A percentile compares a stretch with the other conserved stretches of the same genome.
Evolutionary conservation across 2,113 vertebrate species (phyloP).

Genomic region (Phaethon lepturus): DNA sequence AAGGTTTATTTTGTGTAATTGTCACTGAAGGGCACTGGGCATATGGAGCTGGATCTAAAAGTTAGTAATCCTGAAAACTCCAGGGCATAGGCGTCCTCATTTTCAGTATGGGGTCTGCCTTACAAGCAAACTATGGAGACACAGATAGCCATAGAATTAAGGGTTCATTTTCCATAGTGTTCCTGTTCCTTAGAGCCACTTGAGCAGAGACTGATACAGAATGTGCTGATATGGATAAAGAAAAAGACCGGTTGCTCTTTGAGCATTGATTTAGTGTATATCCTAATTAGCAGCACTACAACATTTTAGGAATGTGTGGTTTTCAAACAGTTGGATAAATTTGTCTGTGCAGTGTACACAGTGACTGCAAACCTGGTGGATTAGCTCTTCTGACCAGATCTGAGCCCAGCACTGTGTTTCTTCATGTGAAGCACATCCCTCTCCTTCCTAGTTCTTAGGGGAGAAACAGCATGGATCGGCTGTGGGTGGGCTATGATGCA

Average conservation of each 20-base stretch:
- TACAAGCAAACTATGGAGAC: background rate
- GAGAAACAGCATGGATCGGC: background rate
- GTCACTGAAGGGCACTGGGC: background rate
- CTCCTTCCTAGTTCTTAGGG: background rate
- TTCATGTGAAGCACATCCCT: background rate
- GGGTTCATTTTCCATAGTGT: background rate
- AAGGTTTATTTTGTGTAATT: background rate
- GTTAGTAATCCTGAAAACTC: background rate
- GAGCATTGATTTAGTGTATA: rapidly evolving
- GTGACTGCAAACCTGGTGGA: background rate
- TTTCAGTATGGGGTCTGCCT: background rate
- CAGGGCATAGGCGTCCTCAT: background rate
- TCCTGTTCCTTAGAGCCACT: background rate
- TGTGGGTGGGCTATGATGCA: background rate
- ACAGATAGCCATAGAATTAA: background rate
- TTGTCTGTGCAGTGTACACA: background rate
- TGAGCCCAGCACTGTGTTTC: background rate
- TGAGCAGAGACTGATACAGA: background rate
- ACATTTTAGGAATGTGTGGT: background rate
- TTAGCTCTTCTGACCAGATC: background rate
- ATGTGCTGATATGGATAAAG: background rate
- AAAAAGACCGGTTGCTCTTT: background rate
- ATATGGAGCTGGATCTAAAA: background rate
- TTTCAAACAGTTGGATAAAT: background rate
- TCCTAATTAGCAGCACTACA: background rate